Conservation (phyloP, 1,140 invertebrate species). For the Neodiprion virginianus region DNA sequence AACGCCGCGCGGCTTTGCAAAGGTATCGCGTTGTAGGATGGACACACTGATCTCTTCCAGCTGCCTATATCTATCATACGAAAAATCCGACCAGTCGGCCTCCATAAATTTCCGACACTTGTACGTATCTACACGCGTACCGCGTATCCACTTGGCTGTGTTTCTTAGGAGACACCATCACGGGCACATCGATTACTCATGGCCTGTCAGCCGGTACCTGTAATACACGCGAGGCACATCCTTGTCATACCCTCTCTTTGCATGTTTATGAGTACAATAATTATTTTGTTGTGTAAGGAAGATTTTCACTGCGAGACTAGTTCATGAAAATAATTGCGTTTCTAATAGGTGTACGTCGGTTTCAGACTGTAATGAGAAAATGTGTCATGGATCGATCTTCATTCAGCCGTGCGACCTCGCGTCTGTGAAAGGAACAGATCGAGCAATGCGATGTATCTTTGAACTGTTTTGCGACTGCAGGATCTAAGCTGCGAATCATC, state of each 20-base stretch:
- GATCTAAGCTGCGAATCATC: too few species aligned
- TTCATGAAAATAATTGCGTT: too few species aligned
- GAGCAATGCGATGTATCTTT: not conserved
- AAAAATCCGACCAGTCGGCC: too few species aligned
- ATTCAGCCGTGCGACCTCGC: not conserved
- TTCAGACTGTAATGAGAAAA: too few species aligned
- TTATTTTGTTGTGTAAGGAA: not conserved
- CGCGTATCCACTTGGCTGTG: not conserved
- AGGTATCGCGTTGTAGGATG: too few species aligned
- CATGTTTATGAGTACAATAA: slow-evolving; percentile 3
- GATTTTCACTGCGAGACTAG: not conserved
- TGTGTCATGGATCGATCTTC: too few species aligned
- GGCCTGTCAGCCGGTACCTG: not conserved
- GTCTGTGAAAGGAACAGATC: not conserved
- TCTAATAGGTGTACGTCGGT: too few species aligned
- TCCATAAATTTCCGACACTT: not conserved
- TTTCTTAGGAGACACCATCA: not conserved
- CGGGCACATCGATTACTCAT: not conserved
- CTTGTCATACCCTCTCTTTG: not conserved
- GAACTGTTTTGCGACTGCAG: too few species aligned
- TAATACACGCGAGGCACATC: not conserved
- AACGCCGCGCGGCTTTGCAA: too few species aligned
- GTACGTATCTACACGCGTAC: not conserved
- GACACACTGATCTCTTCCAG: too few species aligned
- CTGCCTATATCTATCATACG: too few species aligned